A percentile compares a stretch with the other conserved stretches of the same genome.
These are phyloP conservation scores for Lithophane ornitopus DNA, from an alignment of 2,888 invertebrate species.

Conservation along the genomic window DNA sequence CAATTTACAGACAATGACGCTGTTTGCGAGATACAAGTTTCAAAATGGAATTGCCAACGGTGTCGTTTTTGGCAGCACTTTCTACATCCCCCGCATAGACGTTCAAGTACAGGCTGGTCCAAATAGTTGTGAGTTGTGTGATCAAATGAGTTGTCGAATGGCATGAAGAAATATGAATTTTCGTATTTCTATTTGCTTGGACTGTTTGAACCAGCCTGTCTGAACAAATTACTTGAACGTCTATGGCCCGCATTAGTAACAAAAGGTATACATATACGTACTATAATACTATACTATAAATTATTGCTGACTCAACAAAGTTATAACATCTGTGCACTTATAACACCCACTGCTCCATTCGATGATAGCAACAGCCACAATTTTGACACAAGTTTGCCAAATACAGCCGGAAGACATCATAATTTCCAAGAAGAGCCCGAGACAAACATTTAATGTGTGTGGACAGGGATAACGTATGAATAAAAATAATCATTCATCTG, in stretches of 20 bases:
- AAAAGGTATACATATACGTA: slow-evolving; percentile 3
- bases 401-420: slow-evolving; percentile 48
- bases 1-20: slow-evolving; percentile 25
- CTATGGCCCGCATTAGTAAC: neutral
- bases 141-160: too few relatives aligned
- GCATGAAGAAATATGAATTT: too few relatives aligned
- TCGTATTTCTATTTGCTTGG: too few relatives aligned
- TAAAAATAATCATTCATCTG: slow-evolving; percentile 50
- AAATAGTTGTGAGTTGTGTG: too few relatives aligned
- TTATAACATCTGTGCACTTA: neutral
- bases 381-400: slow-evolving; percentile 43
- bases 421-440: slow-evolving; percentile 44
- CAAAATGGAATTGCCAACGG: slow-evolving; percentile 31
- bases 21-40: slow-evolving; percentile 25
- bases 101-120: too few relatives aligned
- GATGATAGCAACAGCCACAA: slow-evolving; percentile 17
- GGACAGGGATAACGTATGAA: slow-evolving; percentile 34
- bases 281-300: neutral
- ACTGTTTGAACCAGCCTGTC: too few relatives aligned
- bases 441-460: slow-evolving; percentile 33
- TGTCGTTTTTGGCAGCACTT: slow-evolving; percentile 25
- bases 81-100: neutral
- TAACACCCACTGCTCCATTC: neutral
- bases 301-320: slow-evolving; percentile 19
- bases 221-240: too few relatives aligned